Base-by-base conservation (phyloP, 1,140 invertebrate genomes). In the Drosophila sp. region DNA sequence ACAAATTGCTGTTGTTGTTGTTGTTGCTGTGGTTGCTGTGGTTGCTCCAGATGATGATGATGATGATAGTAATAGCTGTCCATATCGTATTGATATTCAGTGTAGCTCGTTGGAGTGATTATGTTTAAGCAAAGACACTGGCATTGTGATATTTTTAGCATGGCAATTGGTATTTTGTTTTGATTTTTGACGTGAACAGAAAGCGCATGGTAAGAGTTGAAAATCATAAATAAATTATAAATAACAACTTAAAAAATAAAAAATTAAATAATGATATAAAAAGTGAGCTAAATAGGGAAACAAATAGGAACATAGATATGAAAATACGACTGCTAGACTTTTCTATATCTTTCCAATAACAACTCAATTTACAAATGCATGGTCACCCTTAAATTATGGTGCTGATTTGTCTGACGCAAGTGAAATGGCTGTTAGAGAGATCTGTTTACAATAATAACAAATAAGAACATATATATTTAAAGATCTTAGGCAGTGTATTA, bases 41-140 rank as follows among this genome's bases (percentile, higher is more conserved):
- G 57, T 43, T 80, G 65, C 57, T 76, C 64, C 51, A 76, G 79
- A 46, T 72, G 78, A 48, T 65, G 54, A 45, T 80, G 65, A 46
- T 72, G 78, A 48, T 65, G 54, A 45, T 80, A 63, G 11, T 76
- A 69, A 51, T 74, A 61, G 70, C 45, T 81, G 43, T 89, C 64
- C 71, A 61, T 61, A 61, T 77, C 67, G 25, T 74, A 29, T 27
- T 61, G 43, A 34, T 62, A 69, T n/a, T 67, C 78, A 64, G 40
- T 38, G 43, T 70, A 40, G 38, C 59, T 54, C 66, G 59, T 54
- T 56, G 66, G 54, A 38, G 76, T 72, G 65, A 41, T 89, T 79
- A 87, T 59, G 14, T 89, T 89, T 65, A 87, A 69, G 79, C 79
- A 73, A 36, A 74, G 79, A 59, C 57, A 79, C 84, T 89, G 72